Base-by-base conservation (phyloP, 2,113 vertebrate genomes). In the Ahaetulla prasina region DNA sequence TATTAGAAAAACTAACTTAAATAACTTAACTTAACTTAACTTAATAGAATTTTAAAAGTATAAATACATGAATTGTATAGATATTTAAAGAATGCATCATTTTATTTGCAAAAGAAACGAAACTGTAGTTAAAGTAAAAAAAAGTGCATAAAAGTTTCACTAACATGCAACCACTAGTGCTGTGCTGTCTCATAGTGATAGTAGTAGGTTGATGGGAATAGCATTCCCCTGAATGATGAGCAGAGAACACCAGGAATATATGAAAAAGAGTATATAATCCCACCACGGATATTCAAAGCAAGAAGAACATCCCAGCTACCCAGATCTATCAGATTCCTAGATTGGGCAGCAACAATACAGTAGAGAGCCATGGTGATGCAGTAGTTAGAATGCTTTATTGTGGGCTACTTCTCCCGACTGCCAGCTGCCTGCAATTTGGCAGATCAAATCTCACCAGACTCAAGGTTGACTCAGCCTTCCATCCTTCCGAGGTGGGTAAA, bases 61-160 rank as follows among this genome's bases (percentile, higher is more conserved):
- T 84, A 85, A 92, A 92, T 55, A 89, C 95, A 96, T 94, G 45
- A 7, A 92, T 95, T 1, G 20, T 2, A 7, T 52, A 95, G 25
- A 94, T 95, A 96, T 95, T 94, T 96, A 92, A 92, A 97, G 95
- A 96, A 93, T 89, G 4, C 39, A 88, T 95, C 93, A 93, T 95
- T 94, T 95, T 45, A 92, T 94, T 96, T 94, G 96, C 94, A 96
- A 95, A 50, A 95, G 89, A 89, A 92, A n/a, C 52, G 49, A 2
- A 39, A 30, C 20, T 27, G 23, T 57, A 60, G 8, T 27, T 60
- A 60, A 27, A 27, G 57, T 27, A 60, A 25, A 60, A 60, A 27
- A 60, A 10, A 27, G 57, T 27, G 27, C 60, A 63, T 27, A 30
- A 63, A 63, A 30, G 60, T 30, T 63, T 27, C 60, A 63, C 27